phyloP scores from a whole-genome alignment of 2,888 invertebrate species.

The Choreutis nemorana region DNA sequence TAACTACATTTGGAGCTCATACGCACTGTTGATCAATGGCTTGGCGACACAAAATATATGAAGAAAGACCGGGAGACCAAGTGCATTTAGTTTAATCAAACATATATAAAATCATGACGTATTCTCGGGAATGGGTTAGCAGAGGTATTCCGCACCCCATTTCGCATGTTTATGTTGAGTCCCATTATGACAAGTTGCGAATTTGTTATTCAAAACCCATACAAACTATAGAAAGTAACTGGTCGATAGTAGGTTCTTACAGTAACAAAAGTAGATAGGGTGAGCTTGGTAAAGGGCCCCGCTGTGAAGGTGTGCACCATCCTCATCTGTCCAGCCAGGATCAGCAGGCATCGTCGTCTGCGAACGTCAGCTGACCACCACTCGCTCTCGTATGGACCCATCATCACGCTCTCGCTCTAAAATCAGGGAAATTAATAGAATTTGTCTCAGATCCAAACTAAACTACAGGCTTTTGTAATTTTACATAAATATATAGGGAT shows the following conservation, averaged over 20 bases:
- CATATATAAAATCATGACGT: too few species aligned
- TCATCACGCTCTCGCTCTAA: constrained; percentile 29
- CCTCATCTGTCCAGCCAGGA: constrained; percentile 35
- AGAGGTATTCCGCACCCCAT: too few species aligned
- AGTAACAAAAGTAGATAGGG: constrained; percentile 40
- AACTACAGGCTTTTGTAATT: too few species aligned
- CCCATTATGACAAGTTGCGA: too few species aligned
- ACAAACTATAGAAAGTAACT: not conserved
- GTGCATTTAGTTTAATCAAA: too few species aligned
- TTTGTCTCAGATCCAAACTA: not conserved
- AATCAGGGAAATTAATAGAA: constrained; percentile 7
- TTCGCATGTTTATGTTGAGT: too few species aligned
- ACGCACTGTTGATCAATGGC: too few species aligned
- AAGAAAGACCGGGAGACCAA: too few species aligned
- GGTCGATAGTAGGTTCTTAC: constrained; percentile 16
- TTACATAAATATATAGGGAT: too few species aligned
- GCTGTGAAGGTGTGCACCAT: constrained; percentile 36
- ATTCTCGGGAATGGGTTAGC: too few species aligned
- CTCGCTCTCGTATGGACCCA: constrained; percentile 41
- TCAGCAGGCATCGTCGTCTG: constrained; percentile 25
- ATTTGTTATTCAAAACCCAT: not conserved
- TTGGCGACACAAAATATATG: too few species aligned
- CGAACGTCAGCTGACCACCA: constrained; percentile 31
- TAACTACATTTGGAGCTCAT: too few species aligned
- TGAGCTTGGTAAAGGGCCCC: constrained; percentile 44